Evolutionary conservation across 2,113 vertebrate genomes (phyloP).

Genomic region (Cochlearius cochlearius): DNA sequence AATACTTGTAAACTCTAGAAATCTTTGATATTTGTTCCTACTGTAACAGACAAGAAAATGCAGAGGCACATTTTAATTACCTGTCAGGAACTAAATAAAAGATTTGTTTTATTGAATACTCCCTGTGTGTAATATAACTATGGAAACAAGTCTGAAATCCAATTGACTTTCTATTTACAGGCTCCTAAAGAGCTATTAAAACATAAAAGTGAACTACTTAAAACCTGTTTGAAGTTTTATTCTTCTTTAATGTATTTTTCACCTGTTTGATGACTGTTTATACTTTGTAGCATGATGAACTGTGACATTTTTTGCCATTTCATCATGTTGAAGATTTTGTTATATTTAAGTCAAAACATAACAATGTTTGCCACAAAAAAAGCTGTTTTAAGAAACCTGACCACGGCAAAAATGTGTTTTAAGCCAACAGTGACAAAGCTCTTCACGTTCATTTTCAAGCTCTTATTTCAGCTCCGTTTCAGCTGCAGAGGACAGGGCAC

Average conservation of each 20-base stretch:
- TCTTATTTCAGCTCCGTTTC: neutral
- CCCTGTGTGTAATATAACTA: conserved; percentile 73
- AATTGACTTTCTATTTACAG: conserved; percentile 77
- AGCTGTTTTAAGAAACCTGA: neutral
- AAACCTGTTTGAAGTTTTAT: conserved; percentile 67
- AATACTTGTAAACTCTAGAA: conserved; percentile 61
- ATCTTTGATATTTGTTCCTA: conserved; percentile 52
- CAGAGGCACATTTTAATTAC: conserved; percentile 77
- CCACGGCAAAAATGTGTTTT: neutral
- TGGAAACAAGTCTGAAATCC: conserved; percentile 75
- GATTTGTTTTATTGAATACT: conserved; percentile 78
- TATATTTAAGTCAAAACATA: conserved; percentile 34
- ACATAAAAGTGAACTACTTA: conserved; percentile 65
- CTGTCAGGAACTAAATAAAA: conserved; percentile 82
- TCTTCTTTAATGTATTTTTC: conserved; percentile 66
- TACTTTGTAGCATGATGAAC: conserved; percentile 50
- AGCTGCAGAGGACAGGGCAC: neutral
- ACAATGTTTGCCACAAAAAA: neutral
- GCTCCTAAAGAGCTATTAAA: conserved; percentile 71
- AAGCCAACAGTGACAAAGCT: neutral
- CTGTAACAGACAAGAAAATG: conserved; percentile 63
- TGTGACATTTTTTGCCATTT: conserved; percentile 49
- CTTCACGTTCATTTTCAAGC: neutral
- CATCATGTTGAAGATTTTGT: conserved; percentile 1
- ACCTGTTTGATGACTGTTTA: conserved; percentile 62